Evolutionary conservation across 2,888 invertebrate genomes (phyloP).

Genomic region (Halictus ligatus): DNA sequence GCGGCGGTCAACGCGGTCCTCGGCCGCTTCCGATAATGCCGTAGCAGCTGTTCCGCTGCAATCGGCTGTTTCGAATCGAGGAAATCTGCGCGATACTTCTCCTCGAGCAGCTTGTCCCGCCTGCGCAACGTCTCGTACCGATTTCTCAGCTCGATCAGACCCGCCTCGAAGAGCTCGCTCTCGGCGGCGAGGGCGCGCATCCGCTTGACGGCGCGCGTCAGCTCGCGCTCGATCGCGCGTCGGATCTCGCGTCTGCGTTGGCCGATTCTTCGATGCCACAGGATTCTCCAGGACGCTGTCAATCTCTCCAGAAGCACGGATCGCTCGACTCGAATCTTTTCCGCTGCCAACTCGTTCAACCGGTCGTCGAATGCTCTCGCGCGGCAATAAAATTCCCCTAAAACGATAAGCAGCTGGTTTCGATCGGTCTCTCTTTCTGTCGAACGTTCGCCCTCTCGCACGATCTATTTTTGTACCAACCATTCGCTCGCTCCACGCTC

Average conservation of each 20-base stretch:
- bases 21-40: conserved; percentile 77
- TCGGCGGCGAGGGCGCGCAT: conserved; percentile 72
- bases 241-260: conserved; percentile 39
- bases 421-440: no score
- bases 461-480: conserved; percentile 46
- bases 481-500: conserved; percentile 88
- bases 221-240: conserved; percentile 73
- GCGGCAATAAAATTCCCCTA: conserved; percentile 80
- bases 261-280: conserved; percentile 42
- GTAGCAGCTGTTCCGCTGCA: conserved; percentile 73
- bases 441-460: no score
- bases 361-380: conserved; percentile 88
- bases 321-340: conserved; percentile 88
- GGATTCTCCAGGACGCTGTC: conserved; percentile 85
- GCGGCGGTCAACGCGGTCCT: conserved; percentile 37
- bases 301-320: conserved; percentile 89
- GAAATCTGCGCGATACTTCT: conserved; percentile 76
- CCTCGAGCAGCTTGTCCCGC: conserved; percentile 75
- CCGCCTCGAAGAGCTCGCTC: conserved; percentile 62
- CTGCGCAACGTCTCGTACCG: conserved; percentile 74
- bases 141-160: conserved; percentile 67
- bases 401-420: neutral
- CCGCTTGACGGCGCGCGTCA: conserved; percentile 79
- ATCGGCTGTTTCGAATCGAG: conserved; percentile 75
- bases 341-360: conserved; percentile 85